Evolutionary conservation across 2,888 invertebrate genomes (phyloP).

Genomic region (Andrena bucephala): DNA sequence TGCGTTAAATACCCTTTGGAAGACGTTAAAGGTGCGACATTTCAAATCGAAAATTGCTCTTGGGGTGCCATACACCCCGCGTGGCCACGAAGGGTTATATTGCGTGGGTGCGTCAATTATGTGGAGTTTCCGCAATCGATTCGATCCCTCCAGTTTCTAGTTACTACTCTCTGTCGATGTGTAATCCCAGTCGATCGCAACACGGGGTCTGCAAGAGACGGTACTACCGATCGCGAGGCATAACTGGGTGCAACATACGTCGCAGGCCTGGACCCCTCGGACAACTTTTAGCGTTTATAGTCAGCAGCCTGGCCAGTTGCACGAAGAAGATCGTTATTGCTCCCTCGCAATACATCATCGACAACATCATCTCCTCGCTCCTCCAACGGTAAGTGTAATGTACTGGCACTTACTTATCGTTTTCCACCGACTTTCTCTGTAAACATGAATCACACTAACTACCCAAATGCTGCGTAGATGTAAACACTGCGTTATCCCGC

Average conservation of each 20-base stretch:
- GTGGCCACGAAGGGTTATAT: too few species aligned
- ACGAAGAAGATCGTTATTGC: slow-evolving; percentile 74
- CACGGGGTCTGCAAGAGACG: slow-evolving; percentile 75
- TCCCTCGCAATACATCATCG: slow-evolving; percentile 76
- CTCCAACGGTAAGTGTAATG: slow-evolving; percentile 67
- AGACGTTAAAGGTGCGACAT: too few species aligned
- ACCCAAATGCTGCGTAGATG: too few species aligned
- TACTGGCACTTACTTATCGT: too few species aligned
- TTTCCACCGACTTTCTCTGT: too few species aligned
- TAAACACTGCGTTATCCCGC: too few species aligned
- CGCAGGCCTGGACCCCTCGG: slow-evolving; percentile 77
- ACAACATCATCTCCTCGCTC: slow-evolving; percentile 72
- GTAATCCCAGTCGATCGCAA: slow-evolving; percentile 66
- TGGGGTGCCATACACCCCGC: too few species aligned
- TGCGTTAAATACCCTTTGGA: too few species aligned
- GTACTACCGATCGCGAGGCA: slow-evolving; percentile 71
- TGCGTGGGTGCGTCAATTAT: not conserved
- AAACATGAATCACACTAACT: too few species aligned
- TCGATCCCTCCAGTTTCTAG: slow-evolving; percentile 59
- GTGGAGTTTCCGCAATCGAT: not conserved
- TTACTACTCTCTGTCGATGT: slow-evolving; percentile 70
- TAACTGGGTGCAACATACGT: slow-evolving; percentile 67
- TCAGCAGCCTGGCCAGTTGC: slow-evolving; percentile 72
- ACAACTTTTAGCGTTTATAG: slow-evolving; percentile 75
- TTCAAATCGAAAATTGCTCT: too few species aligned